These are phyloP conservation scores for Uromys caudimaculatus DNA, from an alignment of 2,797 vertebrate genomes.

Conservation along the genomic window DNA sequence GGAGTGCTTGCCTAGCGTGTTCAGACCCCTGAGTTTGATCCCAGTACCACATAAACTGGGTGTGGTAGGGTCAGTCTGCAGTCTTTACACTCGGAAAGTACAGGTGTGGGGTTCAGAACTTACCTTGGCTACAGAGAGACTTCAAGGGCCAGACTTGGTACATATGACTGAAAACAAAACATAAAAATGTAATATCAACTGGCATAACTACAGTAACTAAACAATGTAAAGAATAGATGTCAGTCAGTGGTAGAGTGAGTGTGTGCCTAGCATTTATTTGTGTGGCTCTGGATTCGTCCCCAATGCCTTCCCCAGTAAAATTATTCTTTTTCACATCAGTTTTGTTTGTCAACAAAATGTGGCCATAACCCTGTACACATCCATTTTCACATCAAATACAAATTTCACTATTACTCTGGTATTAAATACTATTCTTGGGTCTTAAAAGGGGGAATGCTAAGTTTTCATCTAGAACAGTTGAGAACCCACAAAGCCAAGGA, in stretches of 20 bases:
- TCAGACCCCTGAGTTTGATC: neutral
- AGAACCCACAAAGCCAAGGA: too few species aligned
- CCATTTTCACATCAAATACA: neutral
- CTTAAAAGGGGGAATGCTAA: neutral
- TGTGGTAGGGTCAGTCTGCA: neutral
- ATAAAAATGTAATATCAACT: neutral
- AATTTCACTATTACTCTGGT: neutral
- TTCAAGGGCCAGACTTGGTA: neutral
- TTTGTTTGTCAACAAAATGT: neutral
- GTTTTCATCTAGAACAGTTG: neutral
- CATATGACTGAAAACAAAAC: neutral
- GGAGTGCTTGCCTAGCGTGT: too few species aligned
- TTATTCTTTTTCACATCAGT: neutral
- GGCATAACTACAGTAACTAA: accelerated
- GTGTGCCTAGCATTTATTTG: neutral
- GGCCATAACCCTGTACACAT: accelerated
- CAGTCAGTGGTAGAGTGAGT: neutral
- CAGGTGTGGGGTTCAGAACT: neutral
- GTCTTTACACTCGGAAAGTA: neutral
- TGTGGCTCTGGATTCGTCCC: neutral
- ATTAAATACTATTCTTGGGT: neutral
- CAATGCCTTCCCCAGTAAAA: neutral
- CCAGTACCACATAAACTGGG: neutral
- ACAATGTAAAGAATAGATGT: too few species aligned
- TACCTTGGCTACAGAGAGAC: neutral